Conservation (phyloP, 2,113 vertebrate genomes). For the Odobenus rosmarus region DNA sequence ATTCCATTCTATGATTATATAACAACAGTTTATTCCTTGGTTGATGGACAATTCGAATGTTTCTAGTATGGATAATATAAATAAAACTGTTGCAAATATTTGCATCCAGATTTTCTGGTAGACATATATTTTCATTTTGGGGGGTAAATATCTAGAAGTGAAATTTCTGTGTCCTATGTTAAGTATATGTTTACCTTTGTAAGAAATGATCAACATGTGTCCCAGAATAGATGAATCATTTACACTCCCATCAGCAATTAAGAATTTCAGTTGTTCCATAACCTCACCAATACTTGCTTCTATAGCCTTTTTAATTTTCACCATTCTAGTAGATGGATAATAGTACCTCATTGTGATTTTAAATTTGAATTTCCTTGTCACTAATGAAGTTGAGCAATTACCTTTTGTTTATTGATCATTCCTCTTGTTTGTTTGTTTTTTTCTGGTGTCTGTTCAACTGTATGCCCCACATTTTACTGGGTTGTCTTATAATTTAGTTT, state of each 20-base stretch:
- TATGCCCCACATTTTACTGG: background rate
- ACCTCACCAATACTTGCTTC: background rate
- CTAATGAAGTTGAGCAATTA: background rate
- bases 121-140: background rate
- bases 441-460: background rate
- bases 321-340: background rate
- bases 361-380: background rate
- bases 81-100: background rate
- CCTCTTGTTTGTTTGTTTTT: background rate
- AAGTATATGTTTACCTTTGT: background rate
- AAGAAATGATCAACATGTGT: background rate
- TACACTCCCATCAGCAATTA: background rate
- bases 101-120: background rate
- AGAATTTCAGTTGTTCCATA: background rate
- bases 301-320: background rate
- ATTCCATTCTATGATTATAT: background rate
- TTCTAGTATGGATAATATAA: background rate
- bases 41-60: background rate
- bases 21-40: background rate
- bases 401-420: background rate
- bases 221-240: background rate
- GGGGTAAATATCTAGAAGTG: background rate
- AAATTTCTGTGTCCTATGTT: background rate
- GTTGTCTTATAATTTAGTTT: background rate
- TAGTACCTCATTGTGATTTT: background rate